These are phyloP conservation scores for Pogonomyrmex barbatus DNA, from an alignment of 1,140 invertebrate species.

Conservation along the genomic window DNA sequence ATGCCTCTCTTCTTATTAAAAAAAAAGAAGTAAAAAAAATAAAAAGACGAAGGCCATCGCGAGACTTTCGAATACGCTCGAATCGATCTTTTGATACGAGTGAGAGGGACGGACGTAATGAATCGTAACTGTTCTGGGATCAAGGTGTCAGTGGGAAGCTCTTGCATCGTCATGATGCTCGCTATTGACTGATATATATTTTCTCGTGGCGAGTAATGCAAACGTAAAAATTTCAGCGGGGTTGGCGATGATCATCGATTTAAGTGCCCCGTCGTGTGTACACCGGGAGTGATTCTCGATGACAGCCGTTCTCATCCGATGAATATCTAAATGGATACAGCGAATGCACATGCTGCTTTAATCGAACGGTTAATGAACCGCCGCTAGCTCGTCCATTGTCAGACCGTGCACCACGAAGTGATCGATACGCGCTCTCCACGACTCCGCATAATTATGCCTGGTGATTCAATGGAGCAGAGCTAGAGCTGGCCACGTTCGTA, in stretches of 20 bases:
- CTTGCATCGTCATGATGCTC: conserved; percentile 21
- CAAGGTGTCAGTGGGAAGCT: conserved; percentile 19
- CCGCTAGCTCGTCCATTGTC: conserved; percentile 70
- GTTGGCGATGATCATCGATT: conserved; percentile 50
- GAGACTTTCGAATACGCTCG: conserved; percentile 29
- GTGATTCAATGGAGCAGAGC: conserved; percentile 67
- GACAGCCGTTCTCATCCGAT: conserved; percentile 46
- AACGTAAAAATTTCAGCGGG: conserved; percentile 4
- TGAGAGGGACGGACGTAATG: conserved; percentile 1
- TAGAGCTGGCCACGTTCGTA: conserved; percentile 36
- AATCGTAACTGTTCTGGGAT: conserved; percentile 36
- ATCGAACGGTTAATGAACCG: conserved; percentile 77
- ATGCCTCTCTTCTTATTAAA: not conserved
- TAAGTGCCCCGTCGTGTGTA: conserved; percentile 48
- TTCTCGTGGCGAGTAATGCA: not conserved
- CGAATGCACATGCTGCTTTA: conserved; percentile 68
- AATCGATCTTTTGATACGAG: conserved; percentile 1
- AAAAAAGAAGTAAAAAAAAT: not conserved
- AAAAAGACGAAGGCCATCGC: not conserved
- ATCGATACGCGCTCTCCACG: conserved; percentile 69
- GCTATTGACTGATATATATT: conserved; percentile 48
- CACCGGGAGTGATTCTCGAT: conserved; percentile 36
- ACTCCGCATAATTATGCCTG: conserved; percentile 73
- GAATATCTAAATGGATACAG: conserved; percentile 50
- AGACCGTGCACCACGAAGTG: conserved; percentile 59